Evolutionary conservation across 1,140 invertebrate genomes (phyloP).

Genomic region (Caenorhabditis latens): DNA sequence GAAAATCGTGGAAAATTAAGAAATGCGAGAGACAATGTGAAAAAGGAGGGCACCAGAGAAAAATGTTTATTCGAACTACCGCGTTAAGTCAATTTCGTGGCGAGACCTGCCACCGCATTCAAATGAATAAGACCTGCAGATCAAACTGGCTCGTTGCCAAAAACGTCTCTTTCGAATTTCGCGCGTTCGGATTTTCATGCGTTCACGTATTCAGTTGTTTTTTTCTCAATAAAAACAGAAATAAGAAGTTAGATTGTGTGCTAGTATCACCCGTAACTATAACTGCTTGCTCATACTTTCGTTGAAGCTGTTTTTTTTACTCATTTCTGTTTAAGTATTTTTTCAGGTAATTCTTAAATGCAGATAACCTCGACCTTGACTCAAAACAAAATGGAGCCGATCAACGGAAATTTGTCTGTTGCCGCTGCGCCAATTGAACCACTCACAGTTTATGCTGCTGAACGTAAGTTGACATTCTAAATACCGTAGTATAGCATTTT

Average conservation of each 20-base stretch:
- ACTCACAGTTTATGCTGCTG: not conserved
- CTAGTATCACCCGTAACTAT: too few species aligned
- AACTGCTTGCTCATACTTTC: too few species aligned
- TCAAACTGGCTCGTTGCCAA: conserved; percentile 49
- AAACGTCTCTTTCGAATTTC: conserved; percentile 45
- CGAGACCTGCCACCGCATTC: conserved; percentile 22
- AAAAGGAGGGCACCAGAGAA: not conserved
- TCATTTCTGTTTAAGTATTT: not conserved
- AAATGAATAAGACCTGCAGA: conserved; percentile 14
- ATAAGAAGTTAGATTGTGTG: too few species aligned
- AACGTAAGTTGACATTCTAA: not conserved
- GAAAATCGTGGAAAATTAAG: not conserved
- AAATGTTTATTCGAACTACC: conserved; percentile 11
- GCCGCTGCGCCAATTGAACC: not conserved
- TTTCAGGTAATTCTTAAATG: conserved; percentile 53
- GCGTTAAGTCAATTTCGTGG: not conserved
- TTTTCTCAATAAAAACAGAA: too few species aligned
- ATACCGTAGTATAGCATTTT: too few species aligned
- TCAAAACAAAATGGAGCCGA: conserved; percentile 29
- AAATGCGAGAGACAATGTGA: not conserved
- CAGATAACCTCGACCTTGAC: conserved; percentile 45
- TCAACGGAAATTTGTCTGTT: conserved; percentile 21
- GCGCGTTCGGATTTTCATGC: conserved; percentile 17
- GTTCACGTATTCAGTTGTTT: not conserved
- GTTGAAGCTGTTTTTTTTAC: too few species aligned